A percentile compares a stretch with the other conserved stretches of the same genome.
Evolutionary conservation across 2,113 vertebrate genomes (phyloP).

Genomic region (Sclerurus mexicanus): DNA sequence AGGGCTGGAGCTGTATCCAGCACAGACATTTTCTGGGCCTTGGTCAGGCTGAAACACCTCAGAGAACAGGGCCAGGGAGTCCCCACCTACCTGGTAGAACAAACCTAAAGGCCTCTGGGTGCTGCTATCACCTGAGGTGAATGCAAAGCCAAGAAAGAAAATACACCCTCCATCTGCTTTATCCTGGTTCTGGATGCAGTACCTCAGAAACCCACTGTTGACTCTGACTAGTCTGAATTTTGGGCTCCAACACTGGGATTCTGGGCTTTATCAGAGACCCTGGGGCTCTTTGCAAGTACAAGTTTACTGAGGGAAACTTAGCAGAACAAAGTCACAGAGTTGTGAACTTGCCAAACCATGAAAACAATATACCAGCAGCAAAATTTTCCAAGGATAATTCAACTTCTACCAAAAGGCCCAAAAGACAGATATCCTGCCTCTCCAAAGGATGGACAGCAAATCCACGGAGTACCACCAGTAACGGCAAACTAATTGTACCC

Average conservation of each 20-base stretch:
- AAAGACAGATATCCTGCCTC: neutral
- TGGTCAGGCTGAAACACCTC: neutral
- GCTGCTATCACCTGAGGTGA: neutral
- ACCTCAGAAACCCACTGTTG: neutral
- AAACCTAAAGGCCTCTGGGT: neutral
- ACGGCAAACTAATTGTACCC: neutral
- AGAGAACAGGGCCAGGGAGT: neutral
- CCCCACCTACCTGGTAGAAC: neutral
- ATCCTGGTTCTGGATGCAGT: neutral
- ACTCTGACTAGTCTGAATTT: neutral
- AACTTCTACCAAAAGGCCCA: neutral
- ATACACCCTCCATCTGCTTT: neutral
- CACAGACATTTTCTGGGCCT: neutral
- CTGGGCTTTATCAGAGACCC: neutral
- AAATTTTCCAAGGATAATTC: neutral
- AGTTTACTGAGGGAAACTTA: neutral
- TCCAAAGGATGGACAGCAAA: neutral
- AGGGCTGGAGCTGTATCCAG: neutral
- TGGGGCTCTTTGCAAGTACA: neutral
- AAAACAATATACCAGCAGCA: neutral
- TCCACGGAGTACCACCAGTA: neutral
- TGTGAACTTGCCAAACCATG: neutral
- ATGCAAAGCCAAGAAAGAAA: neutral
- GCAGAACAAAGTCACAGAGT: neutral
- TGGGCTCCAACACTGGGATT: neutral